Evolutionary conservation across 2,888 invertebrate species (phyloP).

Genomic region (Neocrepidodera transversa): DNA sequence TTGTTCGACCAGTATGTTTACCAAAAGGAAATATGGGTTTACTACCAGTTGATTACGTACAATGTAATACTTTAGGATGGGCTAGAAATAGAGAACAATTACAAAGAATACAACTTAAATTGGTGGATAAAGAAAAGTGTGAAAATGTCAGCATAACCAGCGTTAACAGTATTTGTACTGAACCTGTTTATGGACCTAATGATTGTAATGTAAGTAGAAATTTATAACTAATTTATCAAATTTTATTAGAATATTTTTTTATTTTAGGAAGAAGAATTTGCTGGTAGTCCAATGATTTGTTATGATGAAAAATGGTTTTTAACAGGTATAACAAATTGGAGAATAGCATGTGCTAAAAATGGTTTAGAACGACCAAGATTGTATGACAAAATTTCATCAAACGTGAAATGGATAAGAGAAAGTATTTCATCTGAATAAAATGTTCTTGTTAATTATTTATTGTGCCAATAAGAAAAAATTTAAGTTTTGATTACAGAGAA

Average conservation of each 20-base stretch:
- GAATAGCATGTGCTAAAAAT: constrained; percentile 82
- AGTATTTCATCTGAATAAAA: constrained; percentile 54
- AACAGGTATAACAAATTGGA: constrained; percentile 83
- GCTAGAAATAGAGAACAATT: constrained; percentile 82
- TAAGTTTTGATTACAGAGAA: no score
- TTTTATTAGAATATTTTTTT: background rate
- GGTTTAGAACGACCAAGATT: constrained; percentile 81
- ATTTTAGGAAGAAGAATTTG: constrained; percentile 82
- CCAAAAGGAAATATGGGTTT: constrained; percentile 67
- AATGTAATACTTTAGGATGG: constrained; percentile 88
- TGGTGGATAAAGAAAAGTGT: constrained; percentile 80
- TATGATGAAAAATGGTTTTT: constrained; percentile 79
- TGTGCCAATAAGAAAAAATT: background rate
- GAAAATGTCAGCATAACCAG: constrained; percentile 86
- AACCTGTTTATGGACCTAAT: constrained; percentile 78
- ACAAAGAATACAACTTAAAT: constrained; percentile 79
- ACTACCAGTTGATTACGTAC: constrained; percentile 55
- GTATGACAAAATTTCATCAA: constrained; percentile 83
- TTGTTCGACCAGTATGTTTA: constrained; percentile 82
- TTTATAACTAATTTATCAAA: no score
- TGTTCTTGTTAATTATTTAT: constrained; percentile 10
- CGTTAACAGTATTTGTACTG: constrained; percentile 83
- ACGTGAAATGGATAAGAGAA: constrained; percentile 84
- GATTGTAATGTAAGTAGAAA: constrained; percentile 79
- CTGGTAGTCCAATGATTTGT: constrained; percentile 87